Evolutionary conservation across 2,888 invertebrate species (phyloP), one percentile per base, ranked within the genome.

Genomic region (Neocrepidodera transversa): DNA sequence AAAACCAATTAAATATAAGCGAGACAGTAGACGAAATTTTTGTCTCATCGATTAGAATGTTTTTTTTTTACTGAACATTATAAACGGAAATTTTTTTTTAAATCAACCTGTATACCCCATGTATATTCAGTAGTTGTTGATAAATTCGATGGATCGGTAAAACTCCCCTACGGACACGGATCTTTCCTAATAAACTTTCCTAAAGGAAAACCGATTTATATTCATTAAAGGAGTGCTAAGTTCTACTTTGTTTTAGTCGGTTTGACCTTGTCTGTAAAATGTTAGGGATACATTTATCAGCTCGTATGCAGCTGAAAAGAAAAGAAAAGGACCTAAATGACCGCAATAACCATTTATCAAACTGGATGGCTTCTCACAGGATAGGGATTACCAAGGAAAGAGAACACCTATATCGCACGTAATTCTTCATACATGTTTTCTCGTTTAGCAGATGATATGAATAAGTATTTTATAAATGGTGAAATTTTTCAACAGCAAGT

Each of bases 121-220:
- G n/a, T n/a, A 30, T 10, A 6, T 30, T 10, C 35, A 8, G 36
- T 48, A 32, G 30, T 30, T 40, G 17, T 20, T 11, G 13, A 42
- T 42, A n/a, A 16, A 11, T 40, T 53, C 16, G 20, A 43, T n/a
- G n/a, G n/a, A 45, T 52, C 38, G 20, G 35, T 13, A 45, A 47
- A 51, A 18, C 20, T 58, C 23, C 28, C 6, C 42, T 10, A 13
- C 11, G 54, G 57, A 62, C 58, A 53, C 32, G 53, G 43, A 36
- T 53, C 56, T 35, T 42, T 57, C 60, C 66, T 69, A 66, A 70
- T 69, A 69, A 67, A 68, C 61, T 60, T 59, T 38, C 58, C 65
- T 54, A 61, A 63, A 68, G 67, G 67, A 67, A 66, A 67, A 67
- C 66, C 71, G 67, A 73, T 73, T 74, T 72, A 73, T 74, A 73